Conservation (phyloP, 2,888 invertebrate species). For the Doris montereyensis region DNA sequence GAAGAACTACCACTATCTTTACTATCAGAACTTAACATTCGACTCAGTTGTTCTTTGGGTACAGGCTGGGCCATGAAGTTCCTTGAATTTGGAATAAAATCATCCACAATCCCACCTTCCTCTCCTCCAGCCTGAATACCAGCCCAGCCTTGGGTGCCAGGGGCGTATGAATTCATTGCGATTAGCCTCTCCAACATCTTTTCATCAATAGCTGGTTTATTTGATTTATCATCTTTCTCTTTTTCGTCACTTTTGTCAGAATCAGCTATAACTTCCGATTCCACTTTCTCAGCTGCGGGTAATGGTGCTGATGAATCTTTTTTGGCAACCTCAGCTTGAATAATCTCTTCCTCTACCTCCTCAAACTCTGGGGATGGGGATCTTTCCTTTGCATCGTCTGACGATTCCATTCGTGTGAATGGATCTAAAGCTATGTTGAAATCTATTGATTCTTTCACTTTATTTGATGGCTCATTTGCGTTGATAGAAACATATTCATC, state of each 20-base stretch:
- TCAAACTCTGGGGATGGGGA: constrained; percentile 46
- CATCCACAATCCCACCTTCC: constrained; percentile 52
- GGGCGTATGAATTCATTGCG: constrained; percentile 46
- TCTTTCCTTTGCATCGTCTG: neutral
- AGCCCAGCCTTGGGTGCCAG: constrained; percentile 46
- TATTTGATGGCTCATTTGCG: neutral
- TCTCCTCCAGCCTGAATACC: constrained; percentile 52
- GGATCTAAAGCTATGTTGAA: neutral
- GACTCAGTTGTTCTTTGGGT: neutral
- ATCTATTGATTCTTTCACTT: neutral
- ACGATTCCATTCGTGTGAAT: neutral
- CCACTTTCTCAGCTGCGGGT: neutral
- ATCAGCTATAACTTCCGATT: neutral
- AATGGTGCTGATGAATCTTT: constrained; percentile 40
- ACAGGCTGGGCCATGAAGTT: constrained; percentile 42
- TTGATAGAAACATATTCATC: neutral
- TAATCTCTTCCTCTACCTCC: constrained; percentile 51
- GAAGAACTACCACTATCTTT: neutral
- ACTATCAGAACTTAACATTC: neutral
- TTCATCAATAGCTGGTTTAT: constrained; percentile 32
- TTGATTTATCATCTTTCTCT: constrained; percentile 16
- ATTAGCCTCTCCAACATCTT: constrained; percentile 43
- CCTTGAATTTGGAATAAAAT: constrained; percentile 54
- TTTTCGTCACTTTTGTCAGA: neutral
- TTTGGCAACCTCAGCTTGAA: constrained; percentile 49